Conservation (phyloP, 2,113 vertebrate species). For the Pituophis catenifer region DNA sequence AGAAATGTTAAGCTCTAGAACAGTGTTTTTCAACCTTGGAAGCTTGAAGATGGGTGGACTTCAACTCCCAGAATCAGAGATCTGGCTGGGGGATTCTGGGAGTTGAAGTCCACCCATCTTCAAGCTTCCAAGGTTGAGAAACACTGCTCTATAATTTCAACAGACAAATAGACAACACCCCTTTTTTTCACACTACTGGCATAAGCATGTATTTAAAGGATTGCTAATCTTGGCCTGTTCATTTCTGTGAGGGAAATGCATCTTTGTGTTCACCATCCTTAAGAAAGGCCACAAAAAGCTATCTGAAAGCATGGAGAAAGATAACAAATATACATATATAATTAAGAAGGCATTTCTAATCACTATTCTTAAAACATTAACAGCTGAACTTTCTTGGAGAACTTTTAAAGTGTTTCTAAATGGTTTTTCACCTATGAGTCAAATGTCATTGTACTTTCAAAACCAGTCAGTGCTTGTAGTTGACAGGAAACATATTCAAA, state of each 20-base stretch:
- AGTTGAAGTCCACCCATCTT: too few relatives aligned
- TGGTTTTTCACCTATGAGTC: neutral
- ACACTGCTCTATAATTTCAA: neutral
- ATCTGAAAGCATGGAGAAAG: slow-evolving; percentile 9
- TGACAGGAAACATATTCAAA: slow-evolving; percentile 32
- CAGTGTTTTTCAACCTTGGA: too few relatives aligned
- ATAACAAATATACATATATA: neutral
- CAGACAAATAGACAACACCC: neutral
- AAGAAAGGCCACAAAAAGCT: neutral
- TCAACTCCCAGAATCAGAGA: too few relatives aligned
- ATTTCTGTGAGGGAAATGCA: slow-evolving; percentile 21
- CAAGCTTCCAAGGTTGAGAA: too few relatives aligned
- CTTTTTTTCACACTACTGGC: neutral
- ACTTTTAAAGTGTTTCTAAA: neutral
- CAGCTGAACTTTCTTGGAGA: neutral
- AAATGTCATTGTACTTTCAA: neutral
- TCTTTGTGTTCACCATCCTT: neutral
- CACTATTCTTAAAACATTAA: neutral
- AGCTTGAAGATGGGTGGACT: too few relatives aligned
- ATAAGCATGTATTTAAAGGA: neutral
- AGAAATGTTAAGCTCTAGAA: neutral
- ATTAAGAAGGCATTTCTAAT: slow-evolving; percentile 8
- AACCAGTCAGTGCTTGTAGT: slow-evolving; percentile 4
- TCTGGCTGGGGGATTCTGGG: too few relatives aligned
- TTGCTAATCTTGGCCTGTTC: neutral